Base-by-base conservation (phyloP, 2,888 invertebrate genomes). In the Machimus rusticus region DNA sequence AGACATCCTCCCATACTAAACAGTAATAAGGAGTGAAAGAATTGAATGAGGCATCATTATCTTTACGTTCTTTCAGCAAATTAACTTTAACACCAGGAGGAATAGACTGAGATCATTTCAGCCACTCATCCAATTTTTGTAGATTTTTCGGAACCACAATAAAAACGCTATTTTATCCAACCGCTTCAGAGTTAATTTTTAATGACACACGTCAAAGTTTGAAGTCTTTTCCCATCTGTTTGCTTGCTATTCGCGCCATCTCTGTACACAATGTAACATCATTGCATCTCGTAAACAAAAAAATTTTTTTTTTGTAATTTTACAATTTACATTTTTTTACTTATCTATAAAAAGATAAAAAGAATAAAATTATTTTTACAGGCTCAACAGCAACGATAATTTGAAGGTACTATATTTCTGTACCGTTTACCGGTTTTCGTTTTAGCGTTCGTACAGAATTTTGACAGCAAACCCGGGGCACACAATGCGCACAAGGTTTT, bases 1-100 rank as follows among this genome's bases (percentile, higher is more conserved):
- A 92, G 92, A 93, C 92, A 93, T 92, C 90, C 91, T 93, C 91
- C 92, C 92, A 92, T 91, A 92, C 91, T 91, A 91, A 51, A 51
- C 51, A 51, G 16, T n/a, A 51, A 51, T 51, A 51, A 51, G 51
- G n/a, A 51, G n/a, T 19, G n/a, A n/a, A 51, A 5, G 51, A 51
- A 51, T 16, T 51, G 51, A 51, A 51, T 51, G n/a, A 51, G n/a
- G 1, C n/a, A 51, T 51, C n/a, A 51, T 51, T 19, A 19, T 8
- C 51, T 51, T 51, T 51, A 51, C 51, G 16, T 19, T n/a, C 6
- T 51, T 51, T 51, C 51, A 16, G 51, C n/a, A n/a, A 51, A n/a
- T 51, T 0, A 51, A 51, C 51, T 16, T 51, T n/a, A 51, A 51
- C 51, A 51, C 16, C 19, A 51, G n/a, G n/a, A 19, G 6, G n/a